Evolutionary conservation across 2,113 vertebrate genomes (phyloP), one percentile per base, ranked within the genome.

Genomic region (Zosterops borbonicus): DNA sequence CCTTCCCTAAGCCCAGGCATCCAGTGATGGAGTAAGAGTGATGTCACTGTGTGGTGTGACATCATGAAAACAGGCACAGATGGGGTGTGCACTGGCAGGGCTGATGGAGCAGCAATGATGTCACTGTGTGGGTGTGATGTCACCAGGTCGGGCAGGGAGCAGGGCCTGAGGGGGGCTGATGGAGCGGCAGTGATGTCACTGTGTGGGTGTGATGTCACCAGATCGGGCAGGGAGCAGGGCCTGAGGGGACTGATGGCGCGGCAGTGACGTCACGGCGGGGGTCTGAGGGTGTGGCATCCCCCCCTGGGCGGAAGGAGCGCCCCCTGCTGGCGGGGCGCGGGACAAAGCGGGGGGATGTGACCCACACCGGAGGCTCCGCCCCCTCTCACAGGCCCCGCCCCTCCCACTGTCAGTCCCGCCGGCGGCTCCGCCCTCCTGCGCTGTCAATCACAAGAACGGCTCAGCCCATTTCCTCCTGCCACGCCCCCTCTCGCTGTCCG

Each of bases 371-470:
- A 0, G 14, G 28, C n/a, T 7, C 53, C 35, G 35, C 63, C 79
- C 18, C 33, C 4, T 55, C 24, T 4, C 3, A 0, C 3, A 9
- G 24, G 9, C 60, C 7, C 14, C 62, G 39, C 77, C 62, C 33
- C 18, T 0, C 0, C 37, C 37, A 39, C 37, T 39, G 3, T 16
- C 4, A 3, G 6, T 1, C 1, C 5, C 2, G 5, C 1, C 3
- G 7, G 11, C 13, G 8, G 3, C 18, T 11, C n/a, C 4, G 18
- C 18, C 1, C 9, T 16, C 1, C 2, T 7, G 14, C 2, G 3
- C 17, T 41, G 35, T 59, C 79, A 49, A 41, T 82, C 65, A 28
- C 29, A 28, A 6, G 0, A 0, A 0, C 37, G 12, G 1, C 29
- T 0, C 18, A 35, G 29, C 44, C 9, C 37, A 6, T 9, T 18